Conservation (phyloP, 1,140 invertebrate species). For the Plutomurus gul region DNA sequence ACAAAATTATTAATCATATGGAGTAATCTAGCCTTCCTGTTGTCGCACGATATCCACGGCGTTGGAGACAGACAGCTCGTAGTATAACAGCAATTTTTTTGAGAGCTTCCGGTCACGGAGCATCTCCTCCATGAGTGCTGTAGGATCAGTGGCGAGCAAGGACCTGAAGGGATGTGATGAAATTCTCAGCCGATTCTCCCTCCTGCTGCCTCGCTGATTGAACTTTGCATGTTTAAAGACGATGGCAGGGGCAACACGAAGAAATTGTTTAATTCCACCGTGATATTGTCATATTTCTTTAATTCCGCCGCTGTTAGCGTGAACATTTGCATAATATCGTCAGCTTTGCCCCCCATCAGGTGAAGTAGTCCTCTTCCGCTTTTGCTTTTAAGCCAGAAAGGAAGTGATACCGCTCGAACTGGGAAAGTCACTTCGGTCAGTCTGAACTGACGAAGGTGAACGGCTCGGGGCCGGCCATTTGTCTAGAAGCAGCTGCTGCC, state of each 20-base stretch:
- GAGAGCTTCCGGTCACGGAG: slow-evolving; percentile 49
- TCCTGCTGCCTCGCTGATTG: slow-evolving; percentile 55
- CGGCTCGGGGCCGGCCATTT: not conserved
- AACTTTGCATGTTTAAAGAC: slow-evolving; percentile 57
- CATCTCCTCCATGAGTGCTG: not conserved
- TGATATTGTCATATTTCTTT: slow-evolving; percentile 48
- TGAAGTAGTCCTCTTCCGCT: slow-evolving; percentile 53
- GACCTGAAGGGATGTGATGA: slow-evolving; percentile 46
- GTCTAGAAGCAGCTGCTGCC: not conserved
- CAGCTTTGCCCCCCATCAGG: slow-evolving; percentile 54
- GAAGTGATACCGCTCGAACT: not conserved
- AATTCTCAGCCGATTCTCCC: slow-evolving; percentile 57
- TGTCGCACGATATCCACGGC: slow-evolving; percentile 45
- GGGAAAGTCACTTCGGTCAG: not conserved
- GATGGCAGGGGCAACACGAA: slow-evolving; percentile 54
- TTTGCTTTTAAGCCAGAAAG: not conserved
- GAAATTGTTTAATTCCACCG: slow-evolving; percentile 54
- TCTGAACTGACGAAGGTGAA: not conserved
- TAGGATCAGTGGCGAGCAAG: slow-evolving; percentile 22
- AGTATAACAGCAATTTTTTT: slow-evolving; percentile 53
- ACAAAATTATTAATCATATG: too few species aligned
- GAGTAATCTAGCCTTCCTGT: slow-evolving; percentile 51
- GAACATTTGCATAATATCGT: slow-evolving; percentile 53
- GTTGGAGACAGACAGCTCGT: slow-evolving; percentile 48
- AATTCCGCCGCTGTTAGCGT: not conserved